Percentiles rank a stretch among this genome's conserved stretches.
These are phyloP conservation scores for Noctuana brunneofusca DNA, from an alignment of 2,888 invertebrate genomes.

Conservation along the genomic window DNA sequence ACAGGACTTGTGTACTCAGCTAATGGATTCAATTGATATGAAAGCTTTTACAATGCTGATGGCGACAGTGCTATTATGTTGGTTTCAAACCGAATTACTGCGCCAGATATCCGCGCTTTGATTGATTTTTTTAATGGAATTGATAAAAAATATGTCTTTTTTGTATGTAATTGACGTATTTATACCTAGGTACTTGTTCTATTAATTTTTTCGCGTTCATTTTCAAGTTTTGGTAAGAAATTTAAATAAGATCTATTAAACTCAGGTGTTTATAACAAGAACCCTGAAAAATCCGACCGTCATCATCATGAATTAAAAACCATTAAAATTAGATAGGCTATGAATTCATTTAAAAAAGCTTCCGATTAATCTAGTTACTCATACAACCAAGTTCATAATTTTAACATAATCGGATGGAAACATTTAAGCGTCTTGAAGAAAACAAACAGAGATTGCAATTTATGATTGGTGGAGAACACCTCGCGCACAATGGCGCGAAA, in stretches of 20 bases:
- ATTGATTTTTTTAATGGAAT: conserved; percentile 23
- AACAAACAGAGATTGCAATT: conserved; percentile 76
- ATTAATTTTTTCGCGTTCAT: too few species aligned
- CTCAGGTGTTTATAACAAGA: too few species aligned
- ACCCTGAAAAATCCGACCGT: too few species aligned
- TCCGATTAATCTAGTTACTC: not conserved
- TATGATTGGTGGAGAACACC: conserved; percentile 72
- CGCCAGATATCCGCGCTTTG: conserved; percentile 32
- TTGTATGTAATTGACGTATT: too few species aligned
- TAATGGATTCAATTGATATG: conserved; percentile 83
- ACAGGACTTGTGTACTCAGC: conserved; percentile 79
- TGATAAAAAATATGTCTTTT: conserved; percentile 1
- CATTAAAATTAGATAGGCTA: not conserved
- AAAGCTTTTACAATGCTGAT: conserved; percentile 81
- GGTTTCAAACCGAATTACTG: conserved; percentile 62
- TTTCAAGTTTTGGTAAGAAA: too few species aligned
- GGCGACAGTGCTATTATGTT: conserved; percentile 64
- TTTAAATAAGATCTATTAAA: too few species aligned
- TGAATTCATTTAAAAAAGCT: not conserved
- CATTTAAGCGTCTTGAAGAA: conserved; percentile 61
- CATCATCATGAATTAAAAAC: not conserved
- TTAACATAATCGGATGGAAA: conserved; percentile 41
- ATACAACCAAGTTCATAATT: conserved; percentile 16
- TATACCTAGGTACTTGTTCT: too few species aligned
- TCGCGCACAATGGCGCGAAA: conserved; percentile 80